Conservation (phyloP, 2,888 invertebrate genomes). For the Lamproptera curius region DNA sequence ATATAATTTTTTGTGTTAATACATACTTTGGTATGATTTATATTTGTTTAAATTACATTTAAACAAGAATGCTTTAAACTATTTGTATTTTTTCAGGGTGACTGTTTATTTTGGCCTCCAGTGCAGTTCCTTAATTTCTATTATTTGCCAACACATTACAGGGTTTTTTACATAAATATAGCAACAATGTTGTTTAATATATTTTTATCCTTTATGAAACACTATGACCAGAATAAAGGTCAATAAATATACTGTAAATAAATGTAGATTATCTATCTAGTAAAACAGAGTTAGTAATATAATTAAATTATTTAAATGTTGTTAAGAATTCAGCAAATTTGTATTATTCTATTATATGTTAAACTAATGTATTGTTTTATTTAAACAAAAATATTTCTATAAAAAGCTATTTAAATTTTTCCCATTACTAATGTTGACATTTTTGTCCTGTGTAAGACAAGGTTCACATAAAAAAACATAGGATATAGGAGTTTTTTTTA, state of each 20-base stretch:
- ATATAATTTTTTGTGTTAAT: too few species aligned
- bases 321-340: too few species aligned
- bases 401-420: too few species aligned
- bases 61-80: not conserved
- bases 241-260: constrained; percentile 25
- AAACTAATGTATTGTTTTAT: too few species aligned
- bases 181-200: constrained; percentile 93
- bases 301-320: constrained; percentile 12
- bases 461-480: too few species aligned
- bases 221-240: constrained; percentile 66
- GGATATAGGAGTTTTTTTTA: too few species aligned
- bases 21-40: too few species aligned
- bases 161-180: constrained; percentile 92
- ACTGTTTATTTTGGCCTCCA: constrained; percentile 95
- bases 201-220: constrained; percentile 93
- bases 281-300: constrained; percentile 8
- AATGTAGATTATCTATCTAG: constrained; percentile 14
- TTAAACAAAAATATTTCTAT: too few species aligned
- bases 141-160: constrained; percentile 86
- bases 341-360: too few species aligned
- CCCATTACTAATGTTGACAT: too few species aligned
- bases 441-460: too few species aligned
- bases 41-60: too few species aligned
- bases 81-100: constrained; percentile 80
- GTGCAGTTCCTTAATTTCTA: constrained; percentile 94